Evolutionary conservation across 2,113 vertebrate species (phyloP).

Genomic region (Aythya baeri): DNA sequence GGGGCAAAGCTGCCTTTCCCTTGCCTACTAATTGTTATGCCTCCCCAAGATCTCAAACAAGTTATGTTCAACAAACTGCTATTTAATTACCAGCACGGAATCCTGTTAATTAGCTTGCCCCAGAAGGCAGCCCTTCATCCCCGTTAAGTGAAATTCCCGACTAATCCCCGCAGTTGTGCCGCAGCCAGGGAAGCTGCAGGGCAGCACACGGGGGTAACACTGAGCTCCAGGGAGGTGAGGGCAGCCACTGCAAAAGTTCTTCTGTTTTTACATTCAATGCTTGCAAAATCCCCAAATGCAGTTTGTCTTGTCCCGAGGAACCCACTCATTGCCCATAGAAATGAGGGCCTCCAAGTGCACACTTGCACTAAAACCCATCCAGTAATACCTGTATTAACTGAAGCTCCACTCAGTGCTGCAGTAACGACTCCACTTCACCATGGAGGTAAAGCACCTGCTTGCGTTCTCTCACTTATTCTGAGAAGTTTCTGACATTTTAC

Average conservation of each 20-base stretch:
- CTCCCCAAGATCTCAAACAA: constrained; percentile 50
- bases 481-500: too few relatives aligned
- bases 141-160: constrained; percentile 27
- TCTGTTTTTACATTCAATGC: not conserved
- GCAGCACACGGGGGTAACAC: rapidly evolving
- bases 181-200: not conserved
- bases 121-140: constrained; percentile 42
- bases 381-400: too few relatives aligned
- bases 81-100: constrained; percentile 57
- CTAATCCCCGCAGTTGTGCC: not conserved
- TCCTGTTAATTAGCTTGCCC: constrained; percentile 52
- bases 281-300: not conserved
- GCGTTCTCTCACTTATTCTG: not conserved
- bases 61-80: constrained; percentile 37
- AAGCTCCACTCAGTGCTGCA: not conserved
- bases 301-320: not conserved
- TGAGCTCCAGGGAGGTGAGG: not conserved
- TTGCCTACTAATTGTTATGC: constrained; percentile 27
- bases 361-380: not conserved
- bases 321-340: not conserved
- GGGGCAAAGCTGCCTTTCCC: not conserved
- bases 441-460: not conserved
- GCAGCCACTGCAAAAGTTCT: not conserved
- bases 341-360: not conserved
- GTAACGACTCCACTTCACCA: not conserved